These are phyloP conservation scores for Caenorhabditis sulstoni DNA, from an alignment of 2,888 invertebrate species.

Conservation along the genomic window DNA sequence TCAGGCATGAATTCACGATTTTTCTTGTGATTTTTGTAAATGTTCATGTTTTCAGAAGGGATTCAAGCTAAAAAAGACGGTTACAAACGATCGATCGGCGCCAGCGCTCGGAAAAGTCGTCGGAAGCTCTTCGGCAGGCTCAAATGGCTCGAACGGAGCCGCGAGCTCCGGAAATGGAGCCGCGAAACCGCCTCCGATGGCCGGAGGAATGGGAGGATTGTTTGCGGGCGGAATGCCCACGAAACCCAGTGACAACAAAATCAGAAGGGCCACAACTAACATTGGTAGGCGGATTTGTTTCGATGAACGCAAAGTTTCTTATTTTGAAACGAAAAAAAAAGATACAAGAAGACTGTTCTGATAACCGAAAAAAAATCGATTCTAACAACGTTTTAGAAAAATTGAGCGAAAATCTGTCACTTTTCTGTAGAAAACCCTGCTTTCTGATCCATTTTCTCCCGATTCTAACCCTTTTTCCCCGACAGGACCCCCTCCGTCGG, in stretches of 20 bases:
- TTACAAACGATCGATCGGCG: constrained; percentile 76
- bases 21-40: constrained; percentile 1
- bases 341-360: too few species aligned
- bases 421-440: neutral
- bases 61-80: constrained; percentile 70
- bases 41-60: constrained; percentile 65
- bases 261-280: constrained; percentile 56
- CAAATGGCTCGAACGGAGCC: constrained; percentile 19
- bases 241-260: constrained; percentile 78
- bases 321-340: too few species aligned
- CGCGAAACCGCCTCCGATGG: constrained; percentile 29
- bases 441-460: neutral
- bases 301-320: too few species aligned
- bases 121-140: constrained; percentile 1
- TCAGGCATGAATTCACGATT: constrained; percentile 39
- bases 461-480: neutral
- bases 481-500: constrained; percentile 60
- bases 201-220: constrained; percentile 72
- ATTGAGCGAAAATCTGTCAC: neutral
- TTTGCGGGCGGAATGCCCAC: constrained; percentile 77
- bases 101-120: constrained; percentile 66
- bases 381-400: too few species aligned
- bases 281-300: constrained; percentile 56
- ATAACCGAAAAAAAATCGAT: too few species aligned
- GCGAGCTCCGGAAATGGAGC: constrained; percentile 21